These are phyloP conservation scores for Malurus melanocephalus DNA, from an alignment of 2,113 vertebrate species.

Conservation along the genomic window DNA sequence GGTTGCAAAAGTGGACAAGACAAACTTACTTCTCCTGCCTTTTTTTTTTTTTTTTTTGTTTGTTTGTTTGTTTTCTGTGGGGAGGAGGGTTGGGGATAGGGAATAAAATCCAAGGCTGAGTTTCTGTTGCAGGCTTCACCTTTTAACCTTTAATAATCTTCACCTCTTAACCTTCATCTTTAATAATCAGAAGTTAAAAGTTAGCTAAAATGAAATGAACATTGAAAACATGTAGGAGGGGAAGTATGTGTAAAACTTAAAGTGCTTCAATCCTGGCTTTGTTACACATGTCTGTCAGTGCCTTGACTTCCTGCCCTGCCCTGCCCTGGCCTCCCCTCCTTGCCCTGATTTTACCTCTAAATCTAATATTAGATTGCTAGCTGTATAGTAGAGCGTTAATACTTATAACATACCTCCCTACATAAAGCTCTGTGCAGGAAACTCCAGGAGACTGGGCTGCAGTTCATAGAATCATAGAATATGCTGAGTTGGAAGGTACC, in stretches of 20 bases:
- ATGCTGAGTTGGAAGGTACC: not conserved
- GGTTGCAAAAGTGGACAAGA: not conserved
- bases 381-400: not conserved
- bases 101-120: not conserved
- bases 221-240: not conserved
- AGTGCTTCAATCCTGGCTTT: not conserved
- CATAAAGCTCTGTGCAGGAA: not conserved
- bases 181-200: not conserved
- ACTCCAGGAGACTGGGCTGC: not conserved
- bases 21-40: not conserved
- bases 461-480: not conserved
- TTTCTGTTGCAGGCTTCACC: not conserved
- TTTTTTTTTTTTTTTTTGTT: not conserved
- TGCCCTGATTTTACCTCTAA: not conserved
- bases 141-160: not conserved
- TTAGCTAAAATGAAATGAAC: slow-evolving; percentile 2
- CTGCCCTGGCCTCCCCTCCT: not conserved
- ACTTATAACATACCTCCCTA: not conserved
- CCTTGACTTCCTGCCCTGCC: not conserved
- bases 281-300: not conserved
- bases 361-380: not conserved
- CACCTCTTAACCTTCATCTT: not conserved
- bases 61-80: not conserved
- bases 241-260: not conserved
- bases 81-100: too few relatives aligned